Evolutionary conservation across 2,113 vertebrate species (phyloP), one percentile per base, ranked within the genome.

Genomic region (Xyliphius kryptos): DNA sequence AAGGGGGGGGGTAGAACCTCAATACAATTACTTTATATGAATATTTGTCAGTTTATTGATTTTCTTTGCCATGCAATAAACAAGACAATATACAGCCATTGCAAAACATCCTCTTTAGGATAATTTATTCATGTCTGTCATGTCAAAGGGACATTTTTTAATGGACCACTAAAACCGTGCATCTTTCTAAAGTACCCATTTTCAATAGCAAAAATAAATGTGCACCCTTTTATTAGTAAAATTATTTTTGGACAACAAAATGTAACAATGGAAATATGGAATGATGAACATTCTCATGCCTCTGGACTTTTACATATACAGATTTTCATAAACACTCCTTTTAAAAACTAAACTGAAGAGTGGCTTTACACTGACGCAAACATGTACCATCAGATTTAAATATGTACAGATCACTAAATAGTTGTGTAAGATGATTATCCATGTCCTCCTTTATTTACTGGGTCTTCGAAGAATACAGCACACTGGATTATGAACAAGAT

Each of bases 231-330:
- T n/a, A n/a, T n/a, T 32, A 1, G 26, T 6, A 1, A 32, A 32
- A 32, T 32, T 32, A 32, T 32, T 32, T 32, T 32, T 6, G 26
- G 26, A 32, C 26, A 55, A 65, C n/a, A 22, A 55, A 65, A 66
- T 69, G 77, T 32, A 74, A 64, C 71, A 66, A 77, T 46, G 68
- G 58, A 74, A 76, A 80, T 67, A 81, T 37, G 19, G 74, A 57
- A 77, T 68, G 63, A 62, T 78, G 54, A 71, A 81, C 76, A 82
- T 58, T 41, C 75, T 79, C 82, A 84, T 84, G 85, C 82, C 72
- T 86, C 76, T 81, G 69, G 75, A 57, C 64, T n/a, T 56, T 49
- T 17, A 53, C 68, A 77, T 26, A 6, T 71, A 51, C 75, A 32
- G 4, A 26, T 26, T 41, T 47, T 63, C 43, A 68, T 50, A 50